These are phyloP conservation scores for Drosophila erecta DNA, from an alignment of 1,140 invertebrate species.

Conservation along the genomic window DNA sequence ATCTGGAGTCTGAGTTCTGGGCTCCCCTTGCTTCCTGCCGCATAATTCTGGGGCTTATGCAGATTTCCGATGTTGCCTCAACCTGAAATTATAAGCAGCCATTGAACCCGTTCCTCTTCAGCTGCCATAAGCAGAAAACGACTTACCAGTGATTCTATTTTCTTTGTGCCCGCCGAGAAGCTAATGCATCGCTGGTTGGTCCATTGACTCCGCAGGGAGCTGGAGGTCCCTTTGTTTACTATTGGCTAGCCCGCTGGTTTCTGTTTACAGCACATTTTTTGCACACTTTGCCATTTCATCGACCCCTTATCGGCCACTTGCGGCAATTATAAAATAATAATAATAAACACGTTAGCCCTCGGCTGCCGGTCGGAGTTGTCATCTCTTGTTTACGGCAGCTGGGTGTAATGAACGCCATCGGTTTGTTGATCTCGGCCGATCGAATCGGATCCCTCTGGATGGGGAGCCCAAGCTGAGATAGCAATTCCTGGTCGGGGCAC, in stretches of 20 bases:
- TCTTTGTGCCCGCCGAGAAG: conserved; percentile 17
- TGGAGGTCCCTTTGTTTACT: conserved; percentile 37
- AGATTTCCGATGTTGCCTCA: conserved; percentile 9
- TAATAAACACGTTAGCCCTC: conserved; percentile 46
- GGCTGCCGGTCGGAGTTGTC: conserved; percentile 45
- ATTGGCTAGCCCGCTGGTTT: conserved; percentile 23
- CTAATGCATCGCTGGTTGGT: conserved; percentile 6
- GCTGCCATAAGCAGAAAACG: conserved; percentile 49
- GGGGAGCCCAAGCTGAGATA: conserved; percentile 22
- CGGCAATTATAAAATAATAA: conserved; percentile 42
- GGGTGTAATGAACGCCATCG: conserved; percentile 41
- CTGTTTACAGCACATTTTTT: conserved; percentile 28
- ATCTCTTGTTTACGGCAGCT: conserved; percentile 46
- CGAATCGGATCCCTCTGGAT: conserved; percentile 1
- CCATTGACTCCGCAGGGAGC: conserved; percentile 33
- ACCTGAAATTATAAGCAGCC: conserved; percentile 18
- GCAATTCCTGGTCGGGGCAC: not conserved
- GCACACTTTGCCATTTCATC: conserved; percentile 23
- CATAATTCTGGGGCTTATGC: conserved; percentile 11
- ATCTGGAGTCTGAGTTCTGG: not conserved
- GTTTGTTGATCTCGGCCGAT: conserved; percentile 65
- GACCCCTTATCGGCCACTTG: conserved; percentile 62
- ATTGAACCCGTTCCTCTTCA: conserved; percentile 42
- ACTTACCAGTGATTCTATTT: conserved; percentile 8
- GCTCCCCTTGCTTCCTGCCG: not conserved